Evolutionary conservation across 2,113 vertebrate genomes (phyloP).

Genomic region (Beaufortia kweichowensis): DNA sequence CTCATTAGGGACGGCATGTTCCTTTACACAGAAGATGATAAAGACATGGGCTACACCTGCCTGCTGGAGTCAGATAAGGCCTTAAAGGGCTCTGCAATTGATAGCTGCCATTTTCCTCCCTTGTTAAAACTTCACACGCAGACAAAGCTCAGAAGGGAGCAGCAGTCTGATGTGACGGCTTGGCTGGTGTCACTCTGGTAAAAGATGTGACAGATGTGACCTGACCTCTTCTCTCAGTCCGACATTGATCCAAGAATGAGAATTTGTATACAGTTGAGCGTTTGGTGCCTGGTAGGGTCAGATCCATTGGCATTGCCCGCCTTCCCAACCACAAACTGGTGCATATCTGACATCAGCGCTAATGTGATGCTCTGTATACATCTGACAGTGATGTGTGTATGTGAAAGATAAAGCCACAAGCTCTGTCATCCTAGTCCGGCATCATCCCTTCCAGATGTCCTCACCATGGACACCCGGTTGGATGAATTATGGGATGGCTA

Average conservation of each 20-base stretch:
- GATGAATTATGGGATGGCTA: slow-evolving; percentile 46
- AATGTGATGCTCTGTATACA: not conserved
- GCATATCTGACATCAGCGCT: not conserved
- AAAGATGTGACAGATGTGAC: slow-evolving; percentile 20
- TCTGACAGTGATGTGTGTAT: slow-evolving; percentile 4
- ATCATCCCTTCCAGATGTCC: slow-evolving; percentile 49
- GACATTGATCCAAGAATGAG: slow-evolving; percentile 15
- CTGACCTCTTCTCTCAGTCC: slow-evolving; percentile 21
- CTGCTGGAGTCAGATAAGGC: not conserved
- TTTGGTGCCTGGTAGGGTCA: not conserved
- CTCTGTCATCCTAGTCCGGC: not conserved
- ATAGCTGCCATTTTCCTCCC: not conserved
- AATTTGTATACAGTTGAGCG: slow-evolving; percentile 3
- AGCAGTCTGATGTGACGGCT: not conserved
- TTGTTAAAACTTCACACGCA: not conserved
- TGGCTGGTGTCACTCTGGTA: slow-evolving; percentile 15
- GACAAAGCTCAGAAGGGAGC: slow-evolving; percentile 12
- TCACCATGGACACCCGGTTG: slow-evolving; percentile 30
- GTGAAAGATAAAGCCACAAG: not conserved
- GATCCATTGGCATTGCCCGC: not conserved
- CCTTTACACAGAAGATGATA: not conserved
- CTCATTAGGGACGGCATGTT: not conserved
- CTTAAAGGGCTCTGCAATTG: not conserved
- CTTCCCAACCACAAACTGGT: not conserved
- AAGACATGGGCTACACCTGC: not conserved